Conservation (phyloP, 2,888 invertebrate species). For the Calameuta pallipes region DNA sequence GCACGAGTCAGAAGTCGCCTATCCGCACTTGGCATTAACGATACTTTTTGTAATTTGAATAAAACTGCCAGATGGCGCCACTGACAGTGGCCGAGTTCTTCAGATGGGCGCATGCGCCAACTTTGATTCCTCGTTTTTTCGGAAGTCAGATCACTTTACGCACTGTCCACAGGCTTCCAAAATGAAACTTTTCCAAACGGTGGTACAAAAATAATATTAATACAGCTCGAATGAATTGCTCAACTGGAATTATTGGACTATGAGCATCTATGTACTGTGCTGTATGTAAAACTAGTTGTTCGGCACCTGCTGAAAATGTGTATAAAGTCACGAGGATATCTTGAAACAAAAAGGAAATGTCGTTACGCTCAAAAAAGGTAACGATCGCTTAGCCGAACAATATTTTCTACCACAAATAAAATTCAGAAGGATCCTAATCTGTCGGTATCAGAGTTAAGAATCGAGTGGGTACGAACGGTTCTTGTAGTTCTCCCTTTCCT, state of each 20-base stretch:
- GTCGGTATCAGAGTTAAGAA: not conserved
- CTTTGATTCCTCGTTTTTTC: no score
- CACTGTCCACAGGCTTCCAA: no score
- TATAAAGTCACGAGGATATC: not conserved
- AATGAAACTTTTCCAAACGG: no score
- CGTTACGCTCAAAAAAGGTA: slow-evolving; percentile 39
- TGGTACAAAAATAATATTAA: not conserved
- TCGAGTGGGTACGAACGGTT: not conserved
- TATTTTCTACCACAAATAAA: not conserved
- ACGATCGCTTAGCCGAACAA: slow-evolving; percentile 36
- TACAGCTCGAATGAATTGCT: not conserved
- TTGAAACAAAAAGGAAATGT: slow-evolving; percentile 22
- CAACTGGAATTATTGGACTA: not conserved
- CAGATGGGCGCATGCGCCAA: no score
- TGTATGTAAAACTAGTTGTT: not conserved
- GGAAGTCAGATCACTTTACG: no score
- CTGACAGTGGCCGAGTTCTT: no score
- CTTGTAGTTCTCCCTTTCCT: no score
- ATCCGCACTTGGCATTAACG: no score
- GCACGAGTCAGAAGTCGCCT: no score
- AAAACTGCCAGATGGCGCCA: no score
- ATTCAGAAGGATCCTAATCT: not conserved
- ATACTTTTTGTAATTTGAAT: no score
- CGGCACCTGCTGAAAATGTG: not conserved
- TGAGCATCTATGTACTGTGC: not conserved